A percentile compares a stretch with the other conserved stretches of the same genome.
phyloP scores from a whole-genome alignment of 1,140 invertebrate genomes.

The Musca domestica region DNA sequence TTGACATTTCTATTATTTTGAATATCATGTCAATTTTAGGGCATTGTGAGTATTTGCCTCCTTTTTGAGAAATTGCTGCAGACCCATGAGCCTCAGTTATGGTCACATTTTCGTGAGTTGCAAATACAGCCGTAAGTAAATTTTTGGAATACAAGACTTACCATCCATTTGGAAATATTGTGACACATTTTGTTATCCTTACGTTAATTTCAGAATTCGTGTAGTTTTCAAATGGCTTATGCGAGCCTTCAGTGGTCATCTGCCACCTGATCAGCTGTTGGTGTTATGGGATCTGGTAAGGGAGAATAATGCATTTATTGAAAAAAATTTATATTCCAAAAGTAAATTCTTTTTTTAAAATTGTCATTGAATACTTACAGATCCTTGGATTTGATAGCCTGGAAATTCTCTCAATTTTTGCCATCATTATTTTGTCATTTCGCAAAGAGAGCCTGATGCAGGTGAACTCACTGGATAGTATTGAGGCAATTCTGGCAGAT shows the following conservation, averaged over 20 bases:
- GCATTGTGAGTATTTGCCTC: conserved; percentile 77
- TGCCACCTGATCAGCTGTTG: conserved; percentile 87
- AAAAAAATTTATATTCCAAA: neutral
- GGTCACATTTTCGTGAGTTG: conserved; percentile 84
- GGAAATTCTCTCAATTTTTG: conserved; percentile 83
- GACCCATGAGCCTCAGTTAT: conserved; percentile 83
- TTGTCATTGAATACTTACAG: conserved; percentile 23
- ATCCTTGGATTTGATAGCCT: conserved; percentile 89
- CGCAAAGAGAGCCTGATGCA: conserved; percentile 89
- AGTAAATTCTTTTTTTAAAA: neutral
- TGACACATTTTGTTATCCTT: neutral
- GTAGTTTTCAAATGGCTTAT: conserved; percentile 96
- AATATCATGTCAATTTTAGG: conserved; percentile 62
- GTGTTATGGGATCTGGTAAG: conserved; percentile 81
- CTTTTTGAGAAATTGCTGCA: conserved; percentile 90
- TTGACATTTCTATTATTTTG: neutral
- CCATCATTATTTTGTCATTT: conserved; percentile 87
- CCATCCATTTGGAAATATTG: neutral
- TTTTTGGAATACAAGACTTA: conserved; percentile 20
- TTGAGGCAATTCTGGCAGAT: conserved; percentile 88
- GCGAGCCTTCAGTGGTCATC: conserved; percentile 88
- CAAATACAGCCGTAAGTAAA: conserved; percentile 86
- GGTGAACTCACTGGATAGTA: conserved; percentile 77
- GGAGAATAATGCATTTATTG: neutral
- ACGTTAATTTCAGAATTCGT: conserved; percentile 52